Base-by-base conservation (phyloP, 2,888 invertebrate species). In the Hemaris fuciformis region DNA sequence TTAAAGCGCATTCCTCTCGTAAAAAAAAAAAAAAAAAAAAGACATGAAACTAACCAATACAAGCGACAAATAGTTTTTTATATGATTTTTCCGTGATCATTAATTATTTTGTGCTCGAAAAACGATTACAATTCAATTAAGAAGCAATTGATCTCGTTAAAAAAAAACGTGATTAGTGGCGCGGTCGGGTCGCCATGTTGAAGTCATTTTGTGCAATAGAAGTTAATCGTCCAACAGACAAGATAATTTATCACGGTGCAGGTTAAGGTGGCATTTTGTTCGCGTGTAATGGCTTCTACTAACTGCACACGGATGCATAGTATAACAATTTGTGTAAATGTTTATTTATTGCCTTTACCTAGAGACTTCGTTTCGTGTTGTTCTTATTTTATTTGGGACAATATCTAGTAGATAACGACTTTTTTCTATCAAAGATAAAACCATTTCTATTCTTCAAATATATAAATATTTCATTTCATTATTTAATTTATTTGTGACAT, bases 51-150 rank as follows among this genome's bases (percentile, higher is more conserved):
- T 43, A 27, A 58, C 58, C n/a, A 58, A 18, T 10, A 41, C 43
- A 58, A 43, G 31, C 20, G 59, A 46, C 45, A 59, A 18, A 10
- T n/a, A 38, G n/a, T 25, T 8, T 41, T 27, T 18, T 53, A 23
- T 59, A 45, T 18, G 31, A 43, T 43, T 67, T 85, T 83, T 83
- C 81, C 85, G 83, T 69, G 75, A 80, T 73, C 65, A 70, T 71
- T 69, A 74, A 62, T 62, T 38, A 66, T 62, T 69, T 69, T 74
- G 59, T 76, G 62, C 62, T 72, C 56, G 57, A 38, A 69, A 74
- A 70, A 65, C 74, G 63, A 86, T 88, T 86, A 88, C 79, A 81
- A 79, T 71, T 46, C 69, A 63, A 84, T 88, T 82, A 86, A 76
- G 77, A 78, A 66, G 34, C 75, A 74, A 82, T 88, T 87, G 80